These are phyloP conservation scores for Rugalucina vietnamica DNA, from an alignment of 2,888 invertebrate species.

Conservation along the genomic window DNA sequence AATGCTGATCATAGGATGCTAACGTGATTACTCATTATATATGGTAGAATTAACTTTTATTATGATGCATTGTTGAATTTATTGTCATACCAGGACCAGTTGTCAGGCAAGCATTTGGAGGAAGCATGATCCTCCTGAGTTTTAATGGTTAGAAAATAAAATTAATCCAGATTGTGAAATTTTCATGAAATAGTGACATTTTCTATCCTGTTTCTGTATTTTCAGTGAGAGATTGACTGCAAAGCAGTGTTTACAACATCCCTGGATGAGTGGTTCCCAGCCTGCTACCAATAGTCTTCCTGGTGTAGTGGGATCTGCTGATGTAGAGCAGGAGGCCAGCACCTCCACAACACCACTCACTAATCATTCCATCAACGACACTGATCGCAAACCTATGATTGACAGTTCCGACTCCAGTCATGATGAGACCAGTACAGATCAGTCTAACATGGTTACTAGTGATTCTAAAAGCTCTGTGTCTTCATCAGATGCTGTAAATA, in stretches of 20 bases:
- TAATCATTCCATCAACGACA: not conserved
- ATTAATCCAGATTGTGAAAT: too few species aligned
- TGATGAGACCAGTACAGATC: not conserved
- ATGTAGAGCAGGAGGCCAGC: not conserved
- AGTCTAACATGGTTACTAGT: conserved; percentile 11
- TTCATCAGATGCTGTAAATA: conserved; percentile 27
- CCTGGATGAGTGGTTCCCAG: conserved; percentile 88
- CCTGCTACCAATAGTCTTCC: not conserved
- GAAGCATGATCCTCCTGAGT: too few species aligned
- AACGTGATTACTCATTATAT: too few species aligned
- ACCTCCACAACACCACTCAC: not conserved
- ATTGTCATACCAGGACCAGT: too few species aligned
- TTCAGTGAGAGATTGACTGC: conserved; percentile 94
- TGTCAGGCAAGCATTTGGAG: too few species aligned
- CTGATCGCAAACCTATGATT: not conserved
- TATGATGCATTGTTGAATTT: too few species aligned
- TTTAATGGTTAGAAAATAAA: too few species aligned
- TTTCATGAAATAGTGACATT: too few species aligned
- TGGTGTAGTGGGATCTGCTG: not conserved
- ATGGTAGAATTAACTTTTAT: too few species aligned
- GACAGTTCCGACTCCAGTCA: not conserved
- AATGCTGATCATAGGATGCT: too few species aligned
- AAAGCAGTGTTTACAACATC: conserved; percentile 94
- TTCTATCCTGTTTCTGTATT: too few species aligned
- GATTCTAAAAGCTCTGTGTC: conserved; percentile 41